phyloP scores from a whole-genome alignment of 2,113 vertebrate genomes.

The Oncorhynchus mykiss region DNA sequence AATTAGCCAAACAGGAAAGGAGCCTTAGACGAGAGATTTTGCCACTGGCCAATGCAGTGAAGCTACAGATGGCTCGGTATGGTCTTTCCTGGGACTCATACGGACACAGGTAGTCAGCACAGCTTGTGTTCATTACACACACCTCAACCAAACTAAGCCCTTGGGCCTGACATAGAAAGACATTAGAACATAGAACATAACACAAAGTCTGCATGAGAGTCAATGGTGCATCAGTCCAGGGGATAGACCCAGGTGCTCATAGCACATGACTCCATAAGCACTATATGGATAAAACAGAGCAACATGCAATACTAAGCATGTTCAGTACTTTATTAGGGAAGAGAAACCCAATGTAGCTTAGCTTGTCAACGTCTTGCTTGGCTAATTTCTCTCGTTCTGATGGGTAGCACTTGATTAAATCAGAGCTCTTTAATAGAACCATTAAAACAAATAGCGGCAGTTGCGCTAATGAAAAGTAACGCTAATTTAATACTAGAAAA shows the following conservation, averaged over 20 bases:
- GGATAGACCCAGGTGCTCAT: too few species aligned
- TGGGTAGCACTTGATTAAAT: background rate
- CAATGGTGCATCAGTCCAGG: too few species aligned
- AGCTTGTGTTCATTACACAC: slow-evolving; percentile 12
- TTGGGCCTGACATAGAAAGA: background rate
- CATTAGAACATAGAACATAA: background rate
- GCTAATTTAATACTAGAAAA: slow-evolving; percentile 1
- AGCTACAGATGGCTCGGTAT: slow-evolving; percentile 40
- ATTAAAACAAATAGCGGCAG: background rate
- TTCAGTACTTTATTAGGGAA: too few species aligned
- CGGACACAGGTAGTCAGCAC: slow-evolving; percentile 22
- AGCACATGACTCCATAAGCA: too few species aligned
- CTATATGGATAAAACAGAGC: too few species aligned
- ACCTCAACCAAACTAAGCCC: background rate
- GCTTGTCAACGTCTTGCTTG: background rate
- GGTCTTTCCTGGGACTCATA: slow-evolving; percentile 40
- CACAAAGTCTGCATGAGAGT: too few species aligned
- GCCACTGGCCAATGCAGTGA: slow-evolving; percentile 27
- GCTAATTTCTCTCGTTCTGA: background rate
- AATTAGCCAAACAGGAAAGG: slow-evolving; percentile 24
- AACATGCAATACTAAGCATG: too few species aligned
- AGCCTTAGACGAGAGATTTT: slow-evolving; percentile 12
- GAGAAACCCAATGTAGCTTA: background rate
- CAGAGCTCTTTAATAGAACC: background rate
- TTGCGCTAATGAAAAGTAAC: background rate